Conservation (phyloP, 1,140 invertebrate species). For the Pogonomyrmex californicus region DNA sequence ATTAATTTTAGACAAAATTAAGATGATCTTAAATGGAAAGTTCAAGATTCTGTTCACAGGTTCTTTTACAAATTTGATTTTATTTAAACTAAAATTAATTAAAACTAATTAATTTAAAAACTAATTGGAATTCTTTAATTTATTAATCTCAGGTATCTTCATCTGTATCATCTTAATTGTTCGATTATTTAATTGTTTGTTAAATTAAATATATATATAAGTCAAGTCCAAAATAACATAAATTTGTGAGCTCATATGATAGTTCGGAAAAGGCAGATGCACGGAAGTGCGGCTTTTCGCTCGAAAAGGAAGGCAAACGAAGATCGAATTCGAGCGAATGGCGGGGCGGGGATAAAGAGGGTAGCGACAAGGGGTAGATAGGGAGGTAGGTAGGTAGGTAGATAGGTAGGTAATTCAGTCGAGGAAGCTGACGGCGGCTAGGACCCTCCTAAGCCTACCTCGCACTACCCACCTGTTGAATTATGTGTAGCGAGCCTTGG, state of each 20-base stretch:
- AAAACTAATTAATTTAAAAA: not conserved
- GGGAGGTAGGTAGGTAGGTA: constrained; percentile 22
- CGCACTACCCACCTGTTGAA: constrained; percentile 79
- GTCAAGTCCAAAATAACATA: not conserved
- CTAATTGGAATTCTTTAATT: not conserved
- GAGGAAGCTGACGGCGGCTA: constrained; percentile 66
- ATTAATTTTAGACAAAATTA: not conserved
- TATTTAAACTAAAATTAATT: not conserved
- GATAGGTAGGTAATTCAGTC: constrained; percentile 64
- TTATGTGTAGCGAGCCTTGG: constrained; percentile 67
- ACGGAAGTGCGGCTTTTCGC: not conserved
- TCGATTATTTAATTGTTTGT: not conserved
- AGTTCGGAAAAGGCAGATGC: not conserved
- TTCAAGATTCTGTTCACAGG: not conserved
- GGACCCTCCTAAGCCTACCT: constrained; percentile 73
- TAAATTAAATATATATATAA: not conserved
- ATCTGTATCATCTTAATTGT: not conserved
- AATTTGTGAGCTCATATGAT: not conserved
- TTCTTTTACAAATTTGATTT: not conserved
- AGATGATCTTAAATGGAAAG: not conserved
- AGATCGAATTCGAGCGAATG: constrained; percentile 39
- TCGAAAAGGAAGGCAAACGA: not conserved
- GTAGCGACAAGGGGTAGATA: constrained; percentile 21
- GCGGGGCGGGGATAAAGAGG: constrained; percentile 20
- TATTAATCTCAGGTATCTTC: not conserved